Evolutionary conservation across 2,888 invertebrate genomes (phyloP).

Genomic region (Leptura quadrifasciata): DNA sequence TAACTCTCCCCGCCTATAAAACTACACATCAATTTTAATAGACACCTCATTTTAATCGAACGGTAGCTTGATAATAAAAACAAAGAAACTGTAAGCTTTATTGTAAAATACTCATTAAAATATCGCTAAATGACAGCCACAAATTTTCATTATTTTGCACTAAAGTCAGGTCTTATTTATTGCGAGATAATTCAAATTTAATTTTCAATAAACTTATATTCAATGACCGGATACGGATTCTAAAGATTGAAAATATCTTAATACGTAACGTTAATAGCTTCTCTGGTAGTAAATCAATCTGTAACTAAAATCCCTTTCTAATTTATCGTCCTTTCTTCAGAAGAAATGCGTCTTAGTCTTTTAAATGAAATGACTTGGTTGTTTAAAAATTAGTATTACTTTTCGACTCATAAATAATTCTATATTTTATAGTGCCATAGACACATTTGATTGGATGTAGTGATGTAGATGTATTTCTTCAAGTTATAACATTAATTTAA

Average conservation of each 20-base stretch:
- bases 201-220: constrained; percentile 27
- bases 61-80: constrained; percentile 16
- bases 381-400: neutral
- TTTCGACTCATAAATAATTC: no score
- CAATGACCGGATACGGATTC: constrained; percentile 1
- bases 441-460: no score
- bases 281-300: constrained; percentile 14
- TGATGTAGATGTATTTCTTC: no score
- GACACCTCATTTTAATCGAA: constrained; percentile 8
- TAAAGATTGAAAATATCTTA: constrained; percentile 20
- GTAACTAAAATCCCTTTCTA: neutral
- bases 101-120: constrained; percentile 16
- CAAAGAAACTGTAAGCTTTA: neutral
- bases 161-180: constrained; percentile 24
- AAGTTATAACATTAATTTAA: no score
- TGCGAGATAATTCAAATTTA: constrained; percentile 18
- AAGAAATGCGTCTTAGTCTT: neutral
- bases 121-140: neutral
- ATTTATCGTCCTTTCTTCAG: neutral
- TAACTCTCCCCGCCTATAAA: no score
- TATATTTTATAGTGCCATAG: no score
- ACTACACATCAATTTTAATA: constrained; percentile 4
- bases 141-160: constrained; percentile 23
- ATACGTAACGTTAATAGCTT: constrained; percentile 1
- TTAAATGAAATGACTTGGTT: neutral